phyloP scores from a whole-genome alignment of 2,888 invertebrate species.

The Agonopterix heracliana region DNA sequence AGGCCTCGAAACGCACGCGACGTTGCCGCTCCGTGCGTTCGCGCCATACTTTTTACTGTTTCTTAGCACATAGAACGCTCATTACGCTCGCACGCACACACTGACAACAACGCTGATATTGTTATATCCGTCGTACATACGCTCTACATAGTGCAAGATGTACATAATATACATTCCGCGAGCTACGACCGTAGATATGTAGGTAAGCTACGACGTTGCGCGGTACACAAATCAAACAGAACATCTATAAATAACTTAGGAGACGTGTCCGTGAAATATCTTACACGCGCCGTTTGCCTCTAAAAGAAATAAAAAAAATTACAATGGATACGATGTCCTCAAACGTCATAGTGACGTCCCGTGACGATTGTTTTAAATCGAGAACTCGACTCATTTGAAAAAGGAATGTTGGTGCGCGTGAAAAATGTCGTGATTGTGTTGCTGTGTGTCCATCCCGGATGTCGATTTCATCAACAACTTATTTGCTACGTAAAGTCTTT shows the following conservation, averaged over 20 bases:
- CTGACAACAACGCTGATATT: conserved; percentile 46
- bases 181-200: conserved; percentile 61
- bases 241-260: conserved; percentile 59
- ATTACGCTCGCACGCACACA: conserved; percentile 62
- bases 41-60: conserved; percentile 79
- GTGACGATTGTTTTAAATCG: conserved; percentile 10
- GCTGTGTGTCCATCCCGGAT: conserved; percentile 1
- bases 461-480: conserved; percentile 5
- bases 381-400: neutral
- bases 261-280: conserved; percentile 58
- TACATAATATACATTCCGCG: conserved; percentile 68
- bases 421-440: neutral
- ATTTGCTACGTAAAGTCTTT: neutral
- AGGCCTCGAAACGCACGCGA: conserved; percentile 62
- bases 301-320: neutral
- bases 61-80: conserved; percentile 75
- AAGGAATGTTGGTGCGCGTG: neutral
- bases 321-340: conserved; percentile 16
- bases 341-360: conserved; percentile 16
- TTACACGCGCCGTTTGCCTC: conserved; percentile 19
- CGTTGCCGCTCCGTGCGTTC: conserved; percentile 67
- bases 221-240: conserved; percentile 66
- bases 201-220: conserved; percentile 57
- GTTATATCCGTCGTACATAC: conserved; percentile 52
- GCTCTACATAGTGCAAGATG: conserved; percentile 64